Evolutionary conservation across 2,113 vertebrate genomes (phyloP).

Genomic region (Bucco capensis): DNA sequence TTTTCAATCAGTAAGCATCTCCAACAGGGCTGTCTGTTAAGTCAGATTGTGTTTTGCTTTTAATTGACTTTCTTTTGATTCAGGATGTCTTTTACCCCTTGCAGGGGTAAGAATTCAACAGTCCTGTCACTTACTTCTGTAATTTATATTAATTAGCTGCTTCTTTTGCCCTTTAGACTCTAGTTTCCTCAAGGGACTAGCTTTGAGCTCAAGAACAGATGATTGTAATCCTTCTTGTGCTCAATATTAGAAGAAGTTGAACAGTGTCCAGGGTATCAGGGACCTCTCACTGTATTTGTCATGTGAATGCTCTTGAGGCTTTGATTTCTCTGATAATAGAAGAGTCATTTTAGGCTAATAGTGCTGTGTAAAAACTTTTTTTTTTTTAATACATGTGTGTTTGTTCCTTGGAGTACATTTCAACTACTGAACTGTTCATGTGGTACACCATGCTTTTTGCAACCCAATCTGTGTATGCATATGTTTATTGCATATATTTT

Average conservation of each 20-base stretch:
- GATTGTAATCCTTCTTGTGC: not conserved
- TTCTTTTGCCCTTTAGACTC: not conserved
- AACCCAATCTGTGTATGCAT: not conserved
- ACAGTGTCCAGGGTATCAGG: not conserved
- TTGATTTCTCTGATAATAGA: not conserved
- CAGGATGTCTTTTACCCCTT: not conserved
- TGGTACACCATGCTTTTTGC: not conserved
- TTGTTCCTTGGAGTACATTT: not conserved
- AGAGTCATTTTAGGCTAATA: not conserved
- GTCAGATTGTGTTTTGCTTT: not conserved
- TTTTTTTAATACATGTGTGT: not conserved
- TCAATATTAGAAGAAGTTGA: not conserved
- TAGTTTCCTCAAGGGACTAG: not conserved
- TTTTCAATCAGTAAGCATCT: not conserved
- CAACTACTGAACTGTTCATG: not conserved
- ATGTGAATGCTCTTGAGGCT: not conserved
- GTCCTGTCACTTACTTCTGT: not conserved
- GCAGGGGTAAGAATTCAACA: not conserved
- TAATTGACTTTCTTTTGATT: slow-evolving; percentile 1
- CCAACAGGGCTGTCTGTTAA: not conserved
- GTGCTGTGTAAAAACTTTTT: not conserved
- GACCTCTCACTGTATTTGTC: not conserved
- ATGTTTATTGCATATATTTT: not conserved
- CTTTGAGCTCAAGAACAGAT: not conserved
- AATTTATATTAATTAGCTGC: slow-evolving; percentile 7